Evolutionary conservation across 2,113 vertebrate species (phyloP).

Genomic region (Bettongia penicillata): DNA sequence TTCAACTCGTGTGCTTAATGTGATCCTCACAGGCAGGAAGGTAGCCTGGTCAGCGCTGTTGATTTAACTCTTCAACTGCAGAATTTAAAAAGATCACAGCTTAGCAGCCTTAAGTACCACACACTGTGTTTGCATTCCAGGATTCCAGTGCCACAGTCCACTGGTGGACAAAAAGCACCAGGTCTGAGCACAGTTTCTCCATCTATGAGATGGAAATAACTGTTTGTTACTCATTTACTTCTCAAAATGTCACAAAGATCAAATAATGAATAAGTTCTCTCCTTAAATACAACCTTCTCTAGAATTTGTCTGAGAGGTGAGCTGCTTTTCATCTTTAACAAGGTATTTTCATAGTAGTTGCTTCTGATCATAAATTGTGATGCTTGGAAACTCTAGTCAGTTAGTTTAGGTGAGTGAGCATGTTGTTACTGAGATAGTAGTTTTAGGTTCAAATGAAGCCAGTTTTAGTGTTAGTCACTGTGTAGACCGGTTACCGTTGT

Average conservation of each 20-base stretch:
- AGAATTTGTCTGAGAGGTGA: background rate
- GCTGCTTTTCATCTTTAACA: background rate
- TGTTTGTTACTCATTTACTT: background rate
- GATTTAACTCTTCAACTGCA: slow-evolving; percentile 84
- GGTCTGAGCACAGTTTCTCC: background rate
- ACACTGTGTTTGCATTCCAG: background rate
- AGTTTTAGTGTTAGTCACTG: background rate
- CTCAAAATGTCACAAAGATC: background rate
- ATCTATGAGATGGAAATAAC: background rate
- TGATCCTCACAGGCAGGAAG: slow-evolving; percentile 80
- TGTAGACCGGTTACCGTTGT: background rate
- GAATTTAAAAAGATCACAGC: background rate
- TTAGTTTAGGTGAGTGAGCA: background rate
- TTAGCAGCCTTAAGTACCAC: background rate
- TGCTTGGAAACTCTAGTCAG: background rate
- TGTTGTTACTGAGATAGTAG: background rate
- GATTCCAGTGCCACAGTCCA: background rate
- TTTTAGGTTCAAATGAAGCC: background rate
- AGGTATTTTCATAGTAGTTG: background rate
- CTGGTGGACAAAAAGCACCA: background rate
- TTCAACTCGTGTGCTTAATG: slow-evolving; percentile 83
- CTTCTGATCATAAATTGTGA: background rate
- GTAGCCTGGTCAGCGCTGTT: slow-evolving; percentile 74
- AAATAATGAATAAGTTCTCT: background rate
- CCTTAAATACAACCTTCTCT: background rate